Evolutionary conservation across 35 echinoderm and acorn worm genomes (phyloP), one percentile per base, ranked within the genome.

Genomic region (Heliocidaris erythrogramma): DNA sequence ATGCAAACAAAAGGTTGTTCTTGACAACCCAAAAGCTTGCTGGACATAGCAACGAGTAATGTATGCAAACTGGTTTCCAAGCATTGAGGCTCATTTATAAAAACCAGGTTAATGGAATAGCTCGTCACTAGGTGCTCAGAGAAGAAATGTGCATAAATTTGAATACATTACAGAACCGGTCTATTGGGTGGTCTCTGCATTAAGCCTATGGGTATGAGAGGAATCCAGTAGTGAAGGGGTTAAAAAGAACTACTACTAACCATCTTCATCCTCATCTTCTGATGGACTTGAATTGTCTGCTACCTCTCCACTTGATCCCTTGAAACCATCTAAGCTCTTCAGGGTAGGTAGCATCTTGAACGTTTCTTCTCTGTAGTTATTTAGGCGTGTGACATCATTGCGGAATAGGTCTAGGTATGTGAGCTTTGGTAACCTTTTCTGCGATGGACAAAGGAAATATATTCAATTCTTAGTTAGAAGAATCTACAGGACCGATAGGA

Each of bases 261-360:
- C 91, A 92, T 92, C 91, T 59, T 92, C 91, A 32, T 92, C 91
- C 49, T 92, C 91, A 27, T 92, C 91, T 59, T 92, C 91, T 52
- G 47, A 49, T n/a, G 91, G 91, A 92, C 91, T 92, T 49, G 91
- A 92, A 92, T 92, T 92, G 49, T 92, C 91, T 30, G 91, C 91
- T 16, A 92, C 49, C 5, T 92, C 91, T n/a, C 91, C 91, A 92
- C 91, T 92, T 92, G 91, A 92, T 16, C 91, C 91, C 27, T 48
- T 48, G 48, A 92, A 92, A 4, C 91, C 91, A 30, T 92, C 91
- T 92, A 92, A 92, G 49, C 91, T 52, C 49, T 92, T 92, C 11
- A 92, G 91, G n/a, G n/a, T 56, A 11, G 13, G 50, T 12, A 92
- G 29, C 49, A 92, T 7, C 47, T 48, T 92, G 49, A 92, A 92